Percentiles rank a stretch among this genome's conserved stretches.
phyloP scores from a whole-genome alignment of 2,888 invertebrate species.

The Stenoptilia bipunctidactyla region DNA sequence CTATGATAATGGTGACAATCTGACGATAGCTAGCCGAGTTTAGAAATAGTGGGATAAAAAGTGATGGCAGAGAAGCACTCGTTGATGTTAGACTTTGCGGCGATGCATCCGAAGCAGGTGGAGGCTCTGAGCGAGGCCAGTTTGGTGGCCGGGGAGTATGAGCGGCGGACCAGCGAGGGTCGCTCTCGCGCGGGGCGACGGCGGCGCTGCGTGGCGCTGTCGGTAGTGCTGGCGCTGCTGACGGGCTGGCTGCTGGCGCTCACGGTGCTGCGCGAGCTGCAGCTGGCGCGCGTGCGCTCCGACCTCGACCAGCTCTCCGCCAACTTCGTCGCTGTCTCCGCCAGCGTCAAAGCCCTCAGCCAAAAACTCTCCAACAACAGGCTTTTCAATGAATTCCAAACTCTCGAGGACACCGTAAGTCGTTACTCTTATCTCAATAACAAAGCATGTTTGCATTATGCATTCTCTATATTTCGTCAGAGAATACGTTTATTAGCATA shows the following conservation, averaged over 20 bases:
- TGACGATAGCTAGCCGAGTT: background rate
- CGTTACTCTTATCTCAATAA: background rate
- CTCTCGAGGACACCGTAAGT: slow-evolving; percentile 56
- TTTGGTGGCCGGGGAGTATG: slow-evolving; percentile 57
- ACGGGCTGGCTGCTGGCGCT: slow-evolving; percentile 41
- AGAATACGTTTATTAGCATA: no score
- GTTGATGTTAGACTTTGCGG: slow-evolving; percentile 39
- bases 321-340: slow-evolving; percentile 44
- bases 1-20: background rate
- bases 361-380: slow-evolving; percentile 45
- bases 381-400: slow-evolving; percentile 44
- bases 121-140: slow-evolving; percentile 37
- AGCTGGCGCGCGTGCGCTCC: slow-evolving; percentile 36
- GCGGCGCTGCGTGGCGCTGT: slow-evolving; percentile 26
- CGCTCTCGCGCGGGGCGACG: slow-evolving; percentile 34
- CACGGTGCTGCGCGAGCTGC: slow-evolving; percentile 45
- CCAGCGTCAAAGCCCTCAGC: slow-evolving; percentile 42
- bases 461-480: no score
- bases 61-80: slow-evolving; percentile 55
- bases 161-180: slow-evolving; percentile 41
- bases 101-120: slow-evolving; percentile 51
- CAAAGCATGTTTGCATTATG: no score
- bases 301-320: slow-evolving; percentile 52
- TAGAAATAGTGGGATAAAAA: background rate
- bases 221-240: slow-evolving; percentile 29